Base-by-base conservation (phyloP, 37 sponge, comb jelly and placozoan species). In the Haliclona indistincta region DNA sequence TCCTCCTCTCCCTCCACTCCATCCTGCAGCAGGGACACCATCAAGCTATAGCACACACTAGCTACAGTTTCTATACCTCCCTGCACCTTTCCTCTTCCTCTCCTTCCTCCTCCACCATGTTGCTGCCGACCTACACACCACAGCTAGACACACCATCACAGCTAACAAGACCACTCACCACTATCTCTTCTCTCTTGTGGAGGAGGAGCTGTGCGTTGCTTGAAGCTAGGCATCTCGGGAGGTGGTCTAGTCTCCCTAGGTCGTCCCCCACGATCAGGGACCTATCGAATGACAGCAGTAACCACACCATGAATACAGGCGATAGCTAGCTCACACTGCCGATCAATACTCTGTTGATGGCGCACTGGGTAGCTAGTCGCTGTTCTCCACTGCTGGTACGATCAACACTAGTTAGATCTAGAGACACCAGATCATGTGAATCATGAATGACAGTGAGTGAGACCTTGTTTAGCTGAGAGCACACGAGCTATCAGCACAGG, bases 201-300 rank as follows among this genome's bases (percentile, higher is more conserved):
- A 29, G 89, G 82, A n/a, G n/a, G n/a, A 15, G 81, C 94, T 1
- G 78, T 71, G 43, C 96, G 64, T 67, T 75, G 71, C 62, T 86
- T 89, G 68, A 93, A 95, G 3, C 81, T 30, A 4, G 96, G 96
- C 94, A 95, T 95, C 49, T 95, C 94, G 8, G 90, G 86, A 53
- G 94, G 90, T 23, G 96, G 93, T 40, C 93, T 68, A 45, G 92
- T 92, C 84, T 92, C 96, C 49, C 49, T 44, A 33, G 93, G 90
- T 15, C 96, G 62, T 32, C 96, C 96, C 1, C 96, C 96, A 73
- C 96, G 67, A 41, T 95, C 96, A 35, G 93, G 96, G n/a, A n/a
- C n/a, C n/a, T n/a, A n/a, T n/a, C n/a, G n/a, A n/a, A 23, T 20
- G 62, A 47, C 49, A 47, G 13, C 13, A 47, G 49, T 47, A 47